Evolutionary conservation across 2,113 vertebrate species (phyloP).

Genomic region (Chloebia gouldiae): DNA sequence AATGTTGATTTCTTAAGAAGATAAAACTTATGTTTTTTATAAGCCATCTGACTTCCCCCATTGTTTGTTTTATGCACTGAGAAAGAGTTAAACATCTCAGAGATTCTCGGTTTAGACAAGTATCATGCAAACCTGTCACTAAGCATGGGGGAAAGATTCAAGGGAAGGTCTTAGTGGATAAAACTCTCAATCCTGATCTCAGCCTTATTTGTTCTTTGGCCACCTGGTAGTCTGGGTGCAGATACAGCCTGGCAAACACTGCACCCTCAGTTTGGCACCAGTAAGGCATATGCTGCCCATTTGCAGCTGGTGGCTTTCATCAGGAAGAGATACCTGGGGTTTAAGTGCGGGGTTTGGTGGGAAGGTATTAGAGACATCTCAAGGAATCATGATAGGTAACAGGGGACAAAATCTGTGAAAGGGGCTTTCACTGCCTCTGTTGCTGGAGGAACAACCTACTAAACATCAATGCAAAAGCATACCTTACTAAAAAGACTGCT

Average conservation of each 20-base stretch:
- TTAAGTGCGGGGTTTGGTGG: not conserved
- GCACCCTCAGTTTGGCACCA: not conserved
- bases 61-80: not conserved
- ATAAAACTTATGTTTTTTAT: not conserved
- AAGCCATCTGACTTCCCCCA: not conserved
- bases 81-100: not conserved
- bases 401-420: not conserved
- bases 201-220: not conserved
- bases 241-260: not conserved
- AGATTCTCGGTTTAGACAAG: not conserved
- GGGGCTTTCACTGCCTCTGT: fast-evolving
- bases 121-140: not conserved
- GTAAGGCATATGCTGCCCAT: not conserved
- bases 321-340: not conserved
- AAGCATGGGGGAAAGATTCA: not conserved
- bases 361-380: not conserved
- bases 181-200: not conserved
- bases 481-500: not conserved
- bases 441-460: not conserved
- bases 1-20: not conserved
- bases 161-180: not conserved
- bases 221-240: not conserved
- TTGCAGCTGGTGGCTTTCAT: not conserved
- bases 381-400: not conserved
- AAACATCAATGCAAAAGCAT: not conserved